Evolutionary conservation across 2,113 vertebrate genomes (phyloP).

Genomic region (Psittacara wagleri): DNA sequence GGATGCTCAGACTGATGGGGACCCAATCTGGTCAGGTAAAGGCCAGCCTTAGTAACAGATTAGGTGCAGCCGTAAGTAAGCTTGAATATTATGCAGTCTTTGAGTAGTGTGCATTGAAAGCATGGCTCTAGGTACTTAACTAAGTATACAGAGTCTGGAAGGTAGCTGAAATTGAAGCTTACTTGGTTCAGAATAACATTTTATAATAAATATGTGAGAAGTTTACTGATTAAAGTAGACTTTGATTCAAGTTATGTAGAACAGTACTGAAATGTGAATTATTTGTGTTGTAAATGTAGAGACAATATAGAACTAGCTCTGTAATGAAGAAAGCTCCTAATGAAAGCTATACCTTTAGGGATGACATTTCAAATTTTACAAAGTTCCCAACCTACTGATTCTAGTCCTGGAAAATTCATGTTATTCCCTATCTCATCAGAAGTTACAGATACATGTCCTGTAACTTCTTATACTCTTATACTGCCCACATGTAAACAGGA

Average conservation of each 20-base stretch:
- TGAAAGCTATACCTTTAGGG: not conserved
- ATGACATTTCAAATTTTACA: not conserved
- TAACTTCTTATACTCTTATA: not conserved
- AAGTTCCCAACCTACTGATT: not conserved
- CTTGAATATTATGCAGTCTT: not conserved
- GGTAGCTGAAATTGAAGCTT: not conserved
- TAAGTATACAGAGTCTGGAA: not conserved
- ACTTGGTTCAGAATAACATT: not conserved
- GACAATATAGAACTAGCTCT: not conserved
- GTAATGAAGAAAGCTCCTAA: not conserved
- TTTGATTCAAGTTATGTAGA: not conserved
- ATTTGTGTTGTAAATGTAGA: not conserved
- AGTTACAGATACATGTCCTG: not conserved
- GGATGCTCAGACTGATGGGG: not conserved
- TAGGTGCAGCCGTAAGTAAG: not conserved
- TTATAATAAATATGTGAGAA: not conserved
- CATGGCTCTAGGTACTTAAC: not conserved
- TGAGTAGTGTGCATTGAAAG: not conserved
- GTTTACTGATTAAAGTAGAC: not conserved
- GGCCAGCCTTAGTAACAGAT: not conserved
- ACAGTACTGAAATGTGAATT: not conserved
- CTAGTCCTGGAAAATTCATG: not conserved
- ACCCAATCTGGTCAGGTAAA: not conserved
- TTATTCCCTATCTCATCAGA: not conserved
- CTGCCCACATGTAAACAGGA: not conserved